A percentile compares a stretch with the other conserved stretches of the same genome.
phyloP scores from a whole-genome alignment of 2,888 invertebrate species.

The Phlogophora meticulosa region DNA sequence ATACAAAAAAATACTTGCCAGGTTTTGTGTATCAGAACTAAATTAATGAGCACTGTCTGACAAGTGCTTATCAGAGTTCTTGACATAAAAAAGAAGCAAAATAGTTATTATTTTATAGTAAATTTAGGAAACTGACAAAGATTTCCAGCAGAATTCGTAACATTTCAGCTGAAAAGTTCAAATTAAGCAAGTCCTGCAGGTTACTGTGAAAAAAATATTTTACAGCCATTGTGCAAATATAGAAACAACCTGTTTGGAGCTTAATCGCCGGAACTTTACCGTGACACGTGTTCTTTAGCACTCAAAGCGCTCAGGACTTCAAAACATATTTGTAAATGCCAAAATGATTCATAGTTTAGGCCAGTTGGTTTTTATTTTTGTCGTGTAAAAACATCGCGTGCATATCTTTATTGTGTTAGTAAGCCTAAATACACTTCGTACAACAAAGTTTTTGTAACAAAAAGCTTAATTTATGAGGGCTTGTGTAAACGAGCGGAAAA shows the following conservation, averaged over 20 bases:
- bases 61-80: too few relatives aligned
- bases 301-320: background rate
- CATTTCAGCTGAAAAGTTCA: background rate
- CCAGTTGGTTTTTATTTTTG: slow-evolving; percentile 14
- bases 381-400: slow-evolving; percentile 42
- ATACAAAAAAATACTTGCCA: too few relatives aligned
- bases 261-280: slow-evolving; percentile 15
- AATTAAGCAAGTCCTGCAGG: too few relatives aligned
- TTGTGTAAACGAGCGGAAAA: slow-evolving; percentile 26
- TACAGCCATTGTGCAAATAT: slow-evolving; percentile 25
- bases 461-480: slow-evolving; percentile 42
- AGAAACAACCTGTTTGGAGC: slow-evolving; percentile 21
- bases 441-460: slow-evolving; percentile 31
- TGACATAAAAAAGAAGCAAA: too few relatives aligned
- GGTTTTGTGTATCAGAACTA: too few relatives aligned
- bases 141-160: background rate
- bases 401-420: slow-evolving; percentile 25
- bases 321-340: slow-evolving; percentile 30
- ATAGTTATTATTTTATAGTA: too few relatives aligned
- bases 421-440: slow-evolving; percentile 34
- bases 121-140: background rate
- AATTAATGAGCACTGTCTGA: too few relatives aligned
- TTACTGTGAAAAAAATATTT: slow-evolving; percentile 7
- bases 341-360: slow-evolving; percentile 33
- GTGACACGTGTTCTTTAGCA: slow-evolving; percentile 20